Percentiles rank a stretch among this genome's conserved stretches.
phyloP scores from a whole-genome alignment of 2,888 invertebrate species.

The Diaperis boleti region DNA sequence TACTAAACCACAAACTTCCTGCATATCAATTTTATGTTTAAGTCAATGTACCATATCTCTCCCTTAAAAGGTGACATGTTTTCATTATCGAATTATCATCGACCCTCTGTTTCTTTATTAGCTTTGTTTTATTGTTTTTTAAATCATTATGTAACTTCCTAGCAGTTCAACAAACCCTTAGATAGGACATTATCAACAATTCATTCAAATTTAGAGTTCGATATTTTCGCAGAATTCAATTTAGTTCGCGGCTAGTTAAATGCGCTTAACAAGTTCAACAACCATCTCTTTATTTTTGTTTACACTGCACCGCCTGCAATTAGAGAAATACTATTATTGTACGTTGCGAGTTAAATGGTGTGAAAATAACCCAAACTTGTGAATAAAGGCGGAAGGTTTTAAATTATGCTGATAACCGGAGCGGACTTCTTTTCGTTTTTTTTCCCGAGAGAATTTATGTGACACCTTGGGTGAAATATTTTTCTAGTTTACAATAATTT shows the following conservation, averaged over 20 bases:
- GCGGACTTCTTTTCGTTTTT: too few species aligned
- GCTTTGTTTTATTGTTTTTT: neutral
- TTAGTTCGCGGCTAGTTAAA: slow-evolving; percentile 4
- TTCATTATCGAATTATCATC: neutral
- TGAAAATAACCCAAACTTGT: neutral
- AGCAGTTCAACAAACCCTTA: neutral
- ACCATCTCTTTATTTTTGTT: slow-evolving; percentile 12
- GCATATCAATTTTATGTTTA: neutral
- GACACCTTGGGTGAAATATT: neutral
- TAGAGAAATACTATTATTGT: neutral
- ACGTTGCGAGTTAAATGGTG: neutral
- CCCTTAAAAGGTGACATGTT: neutral
- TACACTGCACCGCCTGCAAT: slow-evolving; percentile 3
- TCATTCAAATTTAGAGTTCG: slow-evolving; percentile 1
- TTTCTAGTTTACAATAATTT: slow-evolving; percentile 3
- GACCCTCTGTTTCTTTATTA: neutral
- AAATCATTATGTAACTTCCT: neutral
- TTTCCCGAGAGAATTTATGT: neutral
- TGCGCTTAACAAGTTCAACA: slow-evolving; percentile 10
- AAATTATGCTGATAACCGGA: neutral
- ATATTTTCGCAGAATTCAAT: neutral
- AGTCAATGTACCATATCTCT: neutral
- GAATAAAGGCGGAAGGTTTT: neutral
- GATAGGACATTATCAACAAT: neutral
- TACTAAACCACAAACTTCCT: slow-evolving; percentile 8